Percentiles rank a stretch among this genome's conserved stretches.
Conservation (phyloP, 1,140 invertebrate species). For the Phocides pigmalion region DNA sequence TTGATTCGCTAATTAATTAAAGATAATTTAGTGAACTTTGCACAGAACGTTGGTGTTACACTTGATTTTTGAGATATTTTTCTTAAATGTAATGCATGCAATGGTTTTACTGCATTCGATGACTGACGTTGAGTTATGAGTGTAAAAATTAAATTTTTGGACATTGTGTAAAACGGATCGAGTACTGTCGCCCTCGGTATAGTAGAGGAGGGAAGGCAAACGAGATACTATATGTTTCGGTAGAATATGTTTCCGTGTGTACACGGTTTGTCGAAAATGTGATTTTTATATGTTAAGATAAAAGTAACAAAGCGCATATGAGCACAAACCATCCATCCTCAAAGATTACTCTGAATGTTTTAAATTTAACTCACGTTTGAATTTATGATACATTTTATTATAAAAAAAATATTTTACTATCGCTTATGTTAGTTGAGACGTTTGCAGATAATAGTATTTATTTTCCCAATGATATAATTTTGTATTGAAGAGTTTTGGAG, state of each 20-base stretch:
- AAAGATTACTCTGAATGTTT: slow-evolving; percentile 79
- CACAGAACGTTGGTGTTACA: slow-evolving; percentile 83
- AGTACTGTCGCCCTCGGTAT: slow-evolving; percentile 8
- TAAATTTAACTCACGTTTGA: slow-evolving; percentile 80
- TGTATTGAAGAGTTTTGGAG: slow-evolving; percentile 60
- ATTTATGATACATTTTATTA: slow-evolving; percentile 84
- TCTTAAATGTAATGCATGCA: slow-evolving; percentile 70
- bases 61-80: slow-evolving; percentile 82
- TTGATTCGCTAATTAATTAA: slow-evolving; percentile 69
- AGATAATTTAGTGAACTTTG: slow-evolving; percentile 75
- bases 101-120: slow-evolving; percentile 76
- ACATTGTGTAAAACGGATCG: slow-evolving; percentile 45
- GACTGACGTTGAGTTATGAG: slow-evolving; percentile 73
- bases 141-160: slow-evolving; percentile 56
- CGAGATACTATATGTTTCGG: slow-evolving; percentile 3
- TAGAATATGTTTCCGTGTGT: slow-evolving; percentile 43
- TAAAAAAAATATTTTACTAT: slow-evolving; percentile 81
- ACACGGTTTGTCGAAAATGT: slow-evolving; percentile 66
- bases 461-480: slow-evolving; percentile 74
- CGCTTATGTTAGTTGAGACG: slow-evolving; percentile 80
- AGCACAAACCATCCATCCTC: slow-evolving; percentile 83
- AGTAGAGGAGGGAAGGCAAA: slow-evolving; percentile 7
- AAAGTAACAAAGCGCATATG: slow-evolving; percentile 77
- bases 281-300: slow-evolving; percentile 78
- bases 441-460: slow-evolving; percentile 81